phyloP scores from a whole-genome alignment of 1,140 invertebrate genomes.

The Musca vetustissima region DNA sequence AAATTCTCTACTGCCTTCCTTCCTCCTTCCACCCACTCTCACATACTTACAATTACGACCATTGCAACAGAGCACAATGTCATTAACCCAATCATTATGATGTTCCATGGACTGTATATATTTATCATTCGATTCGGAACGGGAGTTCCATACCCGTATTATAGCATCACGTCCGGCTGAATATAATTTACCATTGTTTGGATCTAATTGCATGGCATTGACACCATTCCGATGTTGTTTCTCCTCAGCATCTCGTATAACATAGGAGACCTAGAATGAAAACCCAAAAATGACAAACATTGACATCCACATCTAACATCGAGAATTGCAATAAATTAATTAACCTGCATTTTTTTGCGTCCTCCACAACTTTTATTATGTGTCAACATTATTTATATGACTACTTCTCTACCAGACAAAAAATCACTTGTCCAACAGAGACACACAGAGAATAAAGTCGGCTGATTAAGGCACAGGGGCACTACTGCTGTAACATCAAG shows the following conservation, averaged over 20 bases:
- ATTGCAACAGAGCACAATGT: slow-evolving; percentile 95
- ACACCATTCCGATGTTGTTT: slow-evolving; percentile 91
- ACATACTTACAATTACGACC: slow-evolving; percentile 82
- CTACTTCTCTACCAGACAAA: background rate
- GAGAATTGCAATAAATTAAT: slow-evolving; percentile 30
- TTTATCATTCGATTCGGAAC: slow-evolving; percentile 69
- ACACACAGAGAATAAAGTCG: background rate
- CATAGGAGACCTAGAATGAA: slow-evolving; percentile 93
- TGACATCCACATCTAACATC: background rate
- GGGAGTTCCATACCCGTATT: slow-evolving; percentile 94
- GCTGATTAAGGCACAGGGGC: background rate
- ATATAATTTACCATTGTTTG: slow-evolving; percentile 83
- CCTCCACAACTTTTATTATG: slow-evolving; percentile 60
- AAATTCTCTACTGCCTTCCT: background rate
- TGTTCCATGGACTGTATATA: slow-evolving; percentile 96
- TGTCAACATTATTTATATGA: slow-evolving; percentile 44
- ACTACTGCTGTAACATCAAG: slow-evolving; percentile 1
- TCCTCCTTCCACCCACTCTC: background rate
- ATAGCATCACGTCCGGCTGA: slow-evolving; percentile 95
- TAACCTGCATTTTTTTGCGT: slow-evolving; percentile 70
- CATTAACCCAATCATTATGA: slow-evolving; percentile 99
- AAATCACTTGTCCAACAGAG: too few relatives aligned
- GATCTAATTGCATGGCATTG: slow-evolving; percentile 93
- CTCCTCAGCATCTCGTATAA: slow-evolving; percentile 96
- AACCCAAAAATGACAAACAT: background rate